Base-by-base conservation (phyloP, 2,888 invertebrate species). In the Drosophila melanocephala region DNA sequence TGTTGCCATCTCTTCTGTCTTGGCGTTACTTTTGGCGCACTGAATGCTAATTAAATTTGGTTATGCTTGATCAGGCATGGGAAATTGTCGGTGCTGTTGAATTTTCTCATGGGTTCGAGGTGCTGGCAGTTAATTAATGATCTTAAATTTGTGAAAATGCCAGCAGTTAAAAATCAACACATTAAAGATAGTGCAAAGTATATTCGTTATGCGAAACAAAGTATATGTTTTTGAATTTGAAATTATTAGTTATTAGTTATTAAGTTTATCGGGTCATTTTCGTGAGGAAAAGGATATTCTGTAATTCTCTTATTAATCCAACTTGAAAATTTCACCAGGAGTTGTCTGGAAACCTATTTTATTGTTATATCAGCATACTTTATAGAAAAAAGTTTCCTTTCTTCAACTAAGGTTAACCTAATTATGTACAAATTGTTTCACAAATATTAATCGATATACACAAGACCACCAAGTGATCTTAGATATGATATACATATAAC, bases 1-100 rank as follows among this genome's bases (percentile, higher is more conserved):
- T 66, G 66, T 56, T 63, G 55, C 28, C 63, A 64, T 56, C 53
- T 58, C 39, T 66, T 55, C 50, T 51, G 30, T 9, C 56, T 33
- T 60, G 71, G 72, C 52, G 76, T 75, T 58, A 65, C 57, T 44
- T 72, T 75, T 77, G 82, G 72, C 82, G 61, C 87, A 63, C 67
- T 71, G 60, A 53, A 56, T 69, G 50, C 42, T 47, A 59, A 72
- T 75, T 56, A 42, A 72, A 35, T 62, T 64, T 56, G 57, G 64
- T 77, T 88, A 86, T 87, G 88, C 86, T 53, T 77, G 67, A 55
- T 69, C 86, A 87, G 70, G 88, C 90, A 73, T 89, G 86, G 79
- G 86, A 86, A 86, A 75, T 75, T 77, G 61, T 70, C 66, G 61
- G 26, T 51, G 12, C 51, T 32, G n/a, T 53, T 56, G 58, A 28